phyloP scores from a whole-genome alignment of 1,140 invertebrate species.

The Tigriopus japonicus region DNA sequence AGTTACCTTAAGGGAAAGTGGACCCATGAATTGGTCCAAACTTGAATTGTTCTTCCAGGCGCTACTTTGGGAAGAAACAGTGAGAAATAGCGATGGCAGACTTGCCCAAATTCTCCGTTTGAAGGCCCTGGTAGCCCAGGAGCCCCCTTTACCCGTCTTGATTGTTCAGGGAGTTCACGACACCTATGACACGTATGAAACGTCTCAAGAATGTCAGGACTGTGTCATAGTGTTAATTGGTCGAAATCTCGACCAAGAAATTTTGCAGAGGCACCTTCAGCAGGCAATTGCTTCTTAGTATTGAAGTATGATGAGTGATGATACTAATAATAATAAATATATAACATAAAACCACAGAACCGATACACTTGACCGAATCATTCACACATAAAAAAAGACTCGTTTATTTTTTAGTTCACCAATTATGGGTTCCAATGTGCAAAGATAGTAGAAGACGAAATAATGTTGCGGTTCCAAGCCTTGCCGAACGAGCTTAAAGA shows the following conservation, averaged over 20 bases:
- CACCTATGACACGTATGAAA: conserved; percentile 13
- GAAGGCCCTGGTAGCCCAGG: not conserved
- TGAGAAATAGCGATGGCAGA: not conserved
- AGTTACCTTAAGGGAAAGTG: not conserved
- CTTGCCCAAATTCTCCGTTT: not conserved
- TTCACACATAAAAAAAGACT: too few species aligned
- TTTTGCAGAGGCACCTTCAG: not conserved
- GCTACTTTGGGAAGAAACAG: not conserved
- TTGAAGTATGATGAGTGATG: too few species aligned
- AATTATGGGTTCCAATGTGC: too few species aligned
- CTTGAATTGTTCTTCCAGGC: not conserved
- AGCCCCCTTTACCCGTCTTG: not conserved
- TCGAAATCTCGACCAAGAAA: not conserved
- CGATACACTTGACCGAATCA: too few species aligned
- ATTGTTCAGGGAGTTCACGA: conserved; percentile 13
- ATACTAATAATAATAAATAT: too few species aligned
- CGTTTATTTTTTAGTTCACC: too few species aligned
- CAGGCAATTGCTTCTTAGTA: not conserved
- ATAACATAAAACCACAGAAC: too few species aligned
- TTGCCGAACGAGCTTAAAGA: too few species aligned
- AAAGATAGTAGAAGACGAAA: too few species aligned
- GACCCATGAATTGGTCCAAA: not conserved
- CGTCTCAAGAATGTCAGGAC: not conserved
- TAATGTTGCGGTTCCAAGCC: too few species aligned
- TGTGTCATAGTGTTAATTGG: not conserved